phyloP scores from a whole-genome alignment of 2,113 vertebrate genomes.

The Heterotilapia buettikoferi region DNA sequence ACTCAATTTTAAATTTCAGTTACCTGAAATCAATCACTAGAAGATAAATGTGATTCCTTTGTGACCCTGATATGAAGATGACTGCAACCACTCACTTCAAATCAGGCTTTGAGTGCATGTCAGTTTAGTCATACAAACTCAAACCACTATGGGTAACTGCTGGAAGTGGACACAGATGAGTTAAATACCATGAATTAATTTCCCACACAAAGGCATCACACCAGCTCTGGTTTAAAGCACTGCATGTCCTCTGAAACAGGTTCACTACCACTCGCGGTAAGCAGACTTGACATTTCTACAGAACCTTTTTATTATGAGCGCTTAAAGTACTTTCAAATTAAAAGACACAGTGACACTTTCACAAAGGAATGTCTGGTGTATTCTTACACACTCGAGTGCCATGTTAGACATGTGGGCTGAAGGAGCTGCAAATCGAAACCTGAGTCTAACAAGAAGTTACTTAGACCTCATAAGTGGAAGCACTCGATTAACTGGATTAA shows the following conservation, averaged over 20 bases:
- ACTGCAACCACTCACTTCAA: fast-evolving
- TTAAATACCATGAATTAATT: background rate
- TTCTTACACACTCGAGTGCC: background rate
- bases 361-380: background rate
- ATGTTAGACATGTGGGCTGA: fast-evolving
- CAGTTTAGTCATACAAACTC: background rate
- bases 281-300: fast-evolving
- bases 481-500: background rate
- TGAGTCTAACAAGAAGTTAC: background rate
- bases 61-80: background rate
- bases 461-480: background rate
- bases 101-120: background rate
- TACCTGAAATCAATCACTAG: background rate
- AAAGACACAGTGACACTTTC: background rate
- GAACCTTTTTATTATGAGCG: background rate
- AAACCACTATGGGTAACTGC: background rate
- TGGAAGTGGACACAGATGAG: background rate
- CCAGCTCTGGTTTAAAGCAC: background rate
- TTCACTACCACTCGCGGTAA: fast-evolving
- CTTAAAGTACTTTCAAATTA: background rate
- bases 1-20: background rate
- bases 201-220: background rate
- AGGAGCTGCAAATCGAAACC: background rate
- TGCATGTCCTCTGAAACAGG: background rate
- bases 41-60: background rate